Evolutionary conservation across 1,140 invertebrate genomes (phyloP).

Genomic region (Mactra quadrangularis): DNA sequence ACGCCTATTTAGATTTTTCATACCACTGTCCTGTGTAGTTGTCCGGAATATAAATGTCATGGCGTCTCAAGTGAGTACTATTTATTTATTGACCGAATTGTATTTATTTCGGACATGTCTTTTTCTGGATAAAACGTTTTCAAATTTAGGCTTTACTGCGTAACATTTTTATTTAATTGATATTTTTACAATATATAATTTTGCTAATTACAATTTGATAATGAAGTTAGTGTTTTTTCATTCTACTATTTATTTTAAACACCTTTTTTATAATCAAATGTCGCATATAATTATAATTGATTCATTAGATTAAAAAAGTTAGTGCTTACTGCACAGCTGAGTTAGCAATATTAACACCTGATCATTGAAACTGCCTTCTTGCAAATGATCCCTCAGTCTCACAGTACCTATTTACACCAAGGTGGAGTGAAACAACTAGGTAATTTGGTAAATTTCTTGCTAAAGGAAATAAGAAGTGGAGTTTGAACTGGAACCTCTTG

Average conservation of each 20-base stretch:
- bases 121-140: not conserved
- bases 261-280: not conserved
- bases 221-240: not conserved
- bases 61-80: constrained; percentile 34
- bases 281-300: not conserved
- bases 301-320: not conserved
- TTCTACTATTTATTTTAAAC: not conserved
- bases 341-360: no score
- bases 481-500: no score
- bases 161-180: not conserved
- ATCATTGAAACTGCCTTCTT: no score
- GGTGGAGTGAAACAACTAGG: no score
- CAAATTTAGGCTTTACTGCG: not conserved
- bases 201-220: not conserved
- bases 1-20: not conserved
- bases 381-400: no score
- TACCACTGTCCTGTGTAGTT: constrained; percentile 21
- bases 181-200: not conserved
- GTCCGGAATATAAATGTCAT: constrained; percentile 25
- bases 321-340: no score
- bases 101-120: constrained; percentile 14
- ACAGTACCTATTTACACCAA: no score
- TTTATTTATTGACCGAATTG: not conserved
- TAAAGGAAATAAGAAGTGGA: no score
- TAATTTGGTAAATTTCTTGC: no score